Percentiles rank a stretch among this genome's conserved stretches.
Conservation (phyloP, 2,797 vertebrate genomes). For the Tenualosa ilisha region DNA sequence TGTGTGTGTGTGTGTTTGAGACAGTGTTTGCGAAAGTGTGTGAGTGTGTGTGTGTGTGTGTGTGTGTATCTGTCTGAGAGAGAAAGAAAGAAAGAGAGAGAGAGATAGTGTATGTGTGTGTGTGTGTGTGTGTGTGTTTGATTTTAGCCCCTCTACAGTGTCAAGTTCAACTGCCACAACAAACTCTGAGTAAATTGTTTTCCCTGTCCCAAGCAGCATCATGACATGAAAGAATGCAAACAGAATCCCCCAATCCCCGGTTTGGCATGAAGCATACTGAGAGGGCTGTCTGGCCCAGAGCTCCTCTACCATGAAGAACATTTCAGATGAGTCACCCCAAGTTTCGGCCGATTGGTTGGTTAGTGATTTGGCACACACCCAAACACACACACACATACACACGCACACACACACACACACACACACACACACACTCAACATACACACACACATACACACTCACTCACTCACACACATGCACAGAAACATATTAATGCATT, state of each 20-base stretch:
- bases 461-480: too few relatives aligned
- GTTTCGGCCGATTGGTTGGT: neutral
- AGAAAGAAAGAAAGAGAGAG: neutral
- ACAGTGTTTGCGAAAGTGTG: conserved; percentile 19
- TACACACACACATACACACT: too few relatives aligned
- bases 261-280: too few relatives aligned
- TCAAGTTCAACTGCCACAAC: conserved; percentile 2
- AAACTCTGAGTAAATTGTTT: neutral
- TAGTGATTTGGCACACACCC: neutral
- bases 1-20: neutral
- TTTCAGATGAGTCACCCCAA: neutral
- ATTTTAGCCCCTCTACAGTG: neutral
- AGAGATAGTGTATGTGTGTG: conserved; percentile 8
- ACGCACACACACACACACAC: neutral
- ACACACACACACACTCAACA: neutral
- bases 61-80: neutral
- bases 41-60: conserved; percentile 26
- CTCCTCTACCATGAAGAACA: neutral
- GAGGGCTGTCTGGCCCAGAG: too few relatives aligned
- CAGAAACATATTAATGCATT: too few relatives aligned
- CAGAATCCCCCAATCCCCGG: too few relatives aligned
- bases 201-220: neutral
- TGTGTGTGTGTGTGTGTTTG: conserved; percentile 27
- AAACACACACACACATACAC: too few relatives aligned
- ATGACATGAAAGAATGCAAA: neutral